Base-by-base conservation (phyloP, 2,888 invertebrate genomes). In the Euphydryas editha region DNA sequence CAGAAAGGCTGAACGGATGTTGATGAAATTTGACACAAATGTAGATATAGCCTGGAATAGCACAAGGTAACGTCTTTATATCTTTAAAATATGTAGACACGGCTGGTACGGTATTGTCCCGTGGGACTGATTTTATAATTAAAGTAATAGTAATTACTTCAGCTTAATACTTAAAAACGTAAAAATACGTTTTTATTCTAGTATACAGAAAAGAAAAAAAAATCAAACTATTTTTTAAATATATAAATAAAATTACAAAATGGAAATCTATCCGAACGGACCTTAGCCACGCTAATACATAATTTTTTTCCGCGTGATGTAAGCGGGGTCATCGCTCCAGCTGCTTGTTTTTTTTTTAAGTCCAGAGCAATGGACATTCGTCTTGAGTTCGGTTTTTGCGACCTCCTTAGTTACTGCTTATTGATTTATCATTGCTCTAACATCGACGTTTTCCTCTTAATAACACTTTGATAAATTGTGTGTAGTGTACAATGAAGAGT, bases 381-480 rank as follows among this genome's bases (percentile, higher is more conserved):
- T 85, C 81, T 84, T 82, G 82, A 83, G 83, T 81, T 81, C 76
- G 78, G 79, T 86, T 87, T 87, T 87, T 86, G 78, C 81, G 77
- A 73, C 69, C 81, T 81, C 83, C 80, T 83, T 81, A 79, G 79
- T 76, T 73, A 71, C 70, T 78, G 77, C 77, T 85, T 86, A 84
- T 86, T 86, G 84, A 86, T 86, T 84, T 85, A 85, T 84, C 80
- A 68, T 72, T 69, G 69, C 64, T 56, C 68, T 66, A 67, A 58
- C 49, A 58, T 59, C 44, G 36, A 63, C 36, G 57, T 47, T 60
- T 59, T 67, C 49, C 56, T 59, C 54, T 49, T 62, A 56, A 49
- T 37, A 37, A 56, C 13, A 62, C 51, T 59, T 54, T 47, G 44
- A 24, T 15, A 7, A 20, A 17, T 3, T 46, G n/a, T 46, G 17